Evolutionary conservation across 2,113 vertebrate genomes (phyloP).

Genomic region (Climacteris rufus): DNA sequence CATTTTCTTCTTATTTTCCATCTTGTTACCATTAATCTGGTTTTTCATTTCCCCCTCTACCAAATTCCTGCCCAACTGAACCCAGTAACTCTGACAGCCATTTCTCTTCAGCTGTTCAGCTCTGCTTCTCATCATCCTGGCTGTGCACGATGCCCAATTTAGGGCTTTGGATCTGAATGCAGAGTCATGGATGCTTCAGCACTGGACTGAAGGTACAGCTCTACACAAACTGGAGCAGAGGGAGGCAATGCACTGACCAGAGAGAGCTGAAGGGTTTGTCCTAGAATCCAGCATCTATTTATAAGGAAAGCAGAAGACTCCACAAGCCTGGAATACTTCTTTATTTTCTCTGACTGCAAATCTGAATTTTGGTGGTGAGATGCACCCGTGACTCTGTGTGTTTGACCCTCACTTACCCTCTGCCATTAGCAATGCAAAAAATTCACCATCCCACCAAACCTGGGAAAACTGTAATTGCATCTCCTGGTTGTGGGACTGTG

Average conservation of each 20-base stretch:
- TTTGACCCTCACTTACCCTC: background rate
- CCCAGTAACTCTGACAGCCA: background rate
- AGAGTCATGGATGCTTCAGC: background rate
- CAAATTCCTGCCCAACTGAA: background rate
- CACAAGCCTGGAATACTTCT: background rate
- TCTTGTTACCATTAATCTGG: background rate
- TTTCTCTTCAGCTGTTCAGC: background rate
- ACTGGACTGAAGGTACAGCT: accelerated
- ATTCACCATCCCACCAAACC: background rate
- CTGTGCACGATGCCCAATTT: accelerated
- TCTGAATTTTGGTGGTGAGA: background rate
- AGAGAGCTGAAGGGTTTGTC: background rate
- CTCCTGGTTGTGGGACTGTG: background rate
- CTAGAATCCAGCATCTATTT: background rate
- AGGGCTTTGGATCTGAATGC: background rate
- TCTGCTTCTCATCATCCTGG: background rate
- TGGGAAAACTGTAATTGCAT: background rate
- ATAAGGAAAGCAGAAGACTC: background rate
- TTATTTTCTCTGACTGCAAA: background rate
- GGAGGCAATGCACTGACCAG: accelerated
- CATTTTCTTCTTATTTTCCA: background rate
- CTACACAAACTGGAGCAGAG: background rate
- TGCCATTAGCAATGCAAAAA: background rate
- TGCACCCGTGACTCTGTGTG: background rate
- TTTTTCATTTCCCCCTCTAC: background rate